These are phyloP conservation scores for Carlito syrichta DNA, from an alignment of 2,113 vertebrate species.

Conservation along the genomic window DNA sequence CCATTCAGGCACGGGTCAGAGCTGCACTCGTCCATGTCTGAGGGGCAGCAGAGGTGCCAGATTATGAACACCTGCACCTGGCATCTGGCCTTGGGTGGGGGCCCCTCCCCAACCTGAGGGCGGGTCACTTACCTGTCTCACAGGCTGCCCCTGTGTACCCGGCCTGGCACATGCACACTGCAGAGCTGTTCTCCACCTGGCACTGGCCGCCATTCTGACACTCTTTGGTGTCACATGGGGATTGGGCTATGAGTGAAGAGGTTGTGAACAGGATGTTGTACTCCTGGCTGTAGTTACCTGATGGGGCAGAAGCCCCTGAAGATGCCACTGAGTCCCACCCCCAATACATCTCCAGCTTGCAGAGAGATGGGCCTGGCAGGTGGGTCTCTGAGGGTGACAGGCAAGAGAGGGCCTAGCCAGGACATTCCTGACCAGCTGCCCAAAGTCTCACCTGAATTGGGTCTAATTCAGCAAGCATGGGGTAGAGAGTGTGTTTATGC, in stretches of 20 bases:
- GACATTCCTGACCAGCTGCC: background rate
- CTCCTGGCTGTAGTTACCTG: background rate
- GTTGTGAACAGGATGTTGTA: accelerated
- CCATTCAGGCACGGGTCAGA: constrained; percentile 91
- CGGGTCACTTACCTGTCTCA: constrained; percentile 76
- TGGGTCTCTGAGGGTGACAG: background rate
- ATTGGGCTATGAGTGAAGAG: constrained; percentile 66
- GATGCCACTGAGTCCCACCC: accelerated
- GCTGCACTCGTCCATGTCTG: constrained; percentile 91
- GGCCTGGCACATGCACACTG: constrained; percentile 68
- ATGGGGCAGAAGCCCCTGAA: background rate
- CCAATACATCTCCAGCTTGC: accelerated
- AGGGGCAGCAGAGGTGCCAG: background rate
- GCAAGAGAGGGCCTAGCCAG: background rate
- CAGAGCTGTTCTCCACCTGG: constrained; percentile 60
- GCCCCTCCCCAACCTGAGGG: accelerated
- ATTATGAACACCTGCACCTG: background rate
- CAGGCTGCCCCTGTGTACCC: constrained; percentile 78
- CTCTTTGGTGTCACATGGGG: constrained; percentile 74
- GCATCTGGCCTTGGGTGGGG: too few species aligned
- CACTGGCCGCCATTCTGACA: constrained; percentile 82
- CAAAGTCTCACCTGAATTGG: accelerated
- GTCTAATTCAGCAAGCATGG: background rate
- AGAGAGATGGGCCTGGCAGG: background rate
- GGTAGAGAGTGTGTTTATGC: background rate